Evolutionary conservation across 1,140 invertebrate genomes (phyloP).

Genomic region (Drosophila oshimai): DNA sequence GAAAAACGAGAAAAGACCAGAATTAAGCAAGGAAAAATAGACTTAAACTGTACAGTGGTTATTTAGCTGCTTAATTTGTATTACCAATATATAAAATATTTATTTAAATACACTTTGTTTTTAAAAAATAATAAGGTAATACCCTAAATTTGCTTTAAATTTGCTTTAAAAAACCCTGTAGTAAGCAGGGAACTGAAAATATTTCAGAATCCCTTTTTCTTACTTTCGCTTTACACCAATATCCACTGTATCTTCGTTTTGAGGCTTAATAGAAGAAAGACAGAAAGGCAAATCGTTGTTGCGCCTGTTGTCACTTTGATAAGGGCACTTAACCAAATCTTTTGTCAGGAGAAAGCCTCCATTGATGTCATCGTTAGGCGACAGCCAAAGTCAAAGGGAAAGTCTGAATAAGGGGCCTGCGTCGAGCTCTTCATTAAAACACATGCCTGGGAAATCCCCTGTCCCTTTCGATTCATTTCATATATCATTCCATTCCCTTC

Average conservation of each 20-base stretch:
- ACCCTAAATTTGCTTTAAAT: no score
- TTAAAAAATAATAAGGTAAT: background rate
- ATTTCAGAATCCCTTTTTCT: no score
- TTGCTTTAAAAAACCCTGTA: no score
- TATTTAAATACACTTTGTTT: background rate
- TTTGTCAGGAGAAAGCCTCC: constrained; percentile 21
- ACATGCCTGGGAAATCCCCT: background rate
- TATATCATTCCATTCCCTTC: background rate
- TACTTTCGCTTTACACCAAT: no score
- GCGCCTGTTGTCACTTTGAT: constrained; percentile 76
- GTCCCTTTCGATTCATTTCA: constrained; percentile 3
- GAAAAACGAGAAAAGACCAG: background rate
- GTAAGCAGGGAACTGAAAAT: no score
- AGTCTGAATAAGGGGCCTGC: constrained; percentile 18
- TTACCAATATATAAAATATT: background rate
- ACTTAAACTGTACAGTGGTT: background rate
- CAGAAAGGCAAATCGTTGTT: constrained; percentile 22
- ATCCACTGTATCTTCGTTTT: background rate
- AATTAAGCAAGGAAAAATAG: background rate
- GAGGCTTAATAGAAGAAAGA: constrained; percentile 16
- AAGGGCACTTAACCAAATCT: constrained; percentile 73
- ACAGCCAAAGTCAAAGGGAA: constrained; percentile 47
- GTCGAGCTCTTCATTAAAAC: constrained; percentile 53
- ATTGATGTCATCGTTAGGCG: constrained; percentile 38
- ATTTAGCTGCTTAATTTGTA: no score